Evolutionary conservation across 2,797 vertebrate species (phyloP).

Genomic region (Phoxinus dragarum): DNA sequence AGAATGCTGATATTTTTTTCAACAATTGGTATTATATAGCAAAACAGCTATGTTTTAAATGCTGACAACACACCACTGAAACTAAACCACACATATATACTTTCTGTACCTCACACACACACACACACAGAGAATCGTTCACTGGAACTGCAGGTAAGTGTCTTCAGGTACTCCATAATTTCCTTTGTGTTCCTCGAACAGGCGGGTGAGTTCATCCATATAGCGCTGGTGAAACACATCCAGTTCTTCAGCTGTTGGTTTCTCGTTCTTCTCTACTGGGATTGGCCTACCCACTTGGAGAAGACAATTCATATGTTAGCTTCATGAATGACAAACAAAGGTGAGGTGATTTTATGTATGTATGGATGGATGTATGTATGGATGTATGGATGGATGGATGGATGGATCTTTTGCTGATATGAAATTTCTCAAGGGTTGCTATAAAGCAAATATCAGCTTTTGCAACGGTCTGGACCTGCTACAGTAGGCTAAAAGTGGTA

Average conservation of each 20-base stretch:
- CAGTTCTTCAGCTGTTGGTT: conserved; percentile 81
- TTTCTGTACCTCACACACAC: not conserved
- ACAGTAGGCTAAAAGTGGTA: not conserved
- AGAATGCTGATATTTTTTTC: not conserved
- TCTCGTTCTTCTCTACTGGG: conserved; percentile 77
- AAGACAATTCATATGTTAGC: conserved; percentile 22
- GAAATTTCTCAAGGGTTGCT: conserved; percentile 33
- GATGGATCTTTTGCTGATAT: conserved; percentile 14
- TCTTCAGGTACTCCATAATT: conserved; percentile 85
- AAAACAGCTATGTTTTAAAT: conserved; percentile 2
- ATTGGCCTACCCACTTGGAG: conserved; percentile 91
- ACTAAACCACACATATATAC: not conserved
- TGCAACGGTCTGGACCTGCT: conserved; percentile 16
- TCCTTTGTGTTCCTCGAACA: conserved; percentile 92
- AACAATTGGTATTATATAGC: not conserved
- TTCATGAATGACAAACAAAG: not conserved
- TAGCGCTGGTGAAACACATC: conserved; percentile 85
- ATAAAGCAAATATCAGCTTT: conserved; percentile 34
- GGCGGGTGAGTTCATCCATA: conserved; percentile 80
- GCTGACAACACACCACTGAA: not conserved
- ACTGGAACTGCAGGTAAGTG: conserved; percentile 84
- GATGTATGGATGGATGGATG: not conserved
- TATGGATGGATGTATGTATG: not conserved
- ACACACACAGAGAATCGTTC: conserved; percentile 28
- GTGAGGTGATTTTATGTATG: not conserved